Evolutionary conservation across 2,113 vertebrate species (phyloP).

Genomic region (Sinocyclocheilus grahami): DNA sequence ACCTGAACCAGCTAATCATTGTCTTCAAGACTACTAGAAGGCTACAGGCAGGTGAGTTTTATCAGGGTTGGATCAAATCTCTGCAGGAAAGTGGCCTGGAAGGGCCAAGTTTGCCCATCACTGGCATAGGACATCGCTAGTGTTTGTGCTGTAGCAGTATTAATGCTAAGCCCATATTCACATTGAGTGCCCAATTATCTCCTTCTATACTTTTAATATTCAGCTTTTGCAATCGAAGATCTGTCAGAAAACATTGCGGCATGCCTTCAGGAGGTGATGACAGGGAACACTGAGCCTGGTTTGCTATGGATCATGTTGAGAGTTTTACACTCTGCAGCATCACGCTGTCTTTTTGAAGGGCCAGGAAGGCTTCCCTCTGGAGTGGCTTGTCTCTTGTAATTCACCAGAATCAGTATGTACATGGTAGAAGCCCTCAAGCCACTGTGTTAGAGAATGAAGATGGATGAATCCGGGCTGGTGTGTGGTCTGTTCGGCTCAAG

Average conservation of each 20-base stretch:
- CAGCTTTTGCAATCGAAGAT: not conserved
- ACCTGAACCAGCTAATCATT: too few species aligned
- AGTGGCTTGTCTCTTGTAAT: slow-evolving; percentile 35
- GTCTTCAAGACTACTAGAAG: too few species aligned
- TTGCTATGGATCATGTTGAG: slow-evolving; percentile 26
- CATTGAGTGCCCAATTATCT: not conserved
- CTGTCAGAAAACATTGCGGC: not conserved
- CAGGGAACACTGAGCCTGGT: not conserved
- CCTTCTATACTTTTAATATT: slow-evolving; percentile 1
- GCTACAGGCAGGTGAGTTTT: too few species aligned
- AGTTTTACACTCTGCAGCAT: slow-evolving; percentile 6
- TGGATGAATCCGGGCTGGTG: slow-evolving; percentile 36
- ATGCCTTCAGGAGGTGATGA: not conserved
- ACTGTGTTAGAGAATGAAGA: slow-evolving; percentile 29
- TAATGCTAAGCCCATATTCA: not conserved
- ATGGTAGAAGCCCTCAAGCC: slow-evolving; percentile 20
- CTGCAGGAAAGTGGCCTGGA: too few species aligned
- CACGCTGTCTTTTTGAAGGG: slow-evolving; percentile 21
- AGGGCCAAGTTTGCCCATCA: too few species aligned
- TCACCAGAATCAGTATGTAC: slow-evolving; percentile 33
- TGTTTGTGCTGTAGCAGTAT: not conserved
- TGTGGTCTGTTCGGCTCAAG: slow-evolving; percentile 32
- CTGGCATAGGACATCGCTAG: not conserved
- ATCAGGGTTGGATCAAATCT: too few species aligned
- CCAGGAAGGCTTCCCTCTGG: slow-evolving; percentile 19